Conservation (phyloP, 2,113 vertebrate genomes). For the Rhea pennata region DNA sequence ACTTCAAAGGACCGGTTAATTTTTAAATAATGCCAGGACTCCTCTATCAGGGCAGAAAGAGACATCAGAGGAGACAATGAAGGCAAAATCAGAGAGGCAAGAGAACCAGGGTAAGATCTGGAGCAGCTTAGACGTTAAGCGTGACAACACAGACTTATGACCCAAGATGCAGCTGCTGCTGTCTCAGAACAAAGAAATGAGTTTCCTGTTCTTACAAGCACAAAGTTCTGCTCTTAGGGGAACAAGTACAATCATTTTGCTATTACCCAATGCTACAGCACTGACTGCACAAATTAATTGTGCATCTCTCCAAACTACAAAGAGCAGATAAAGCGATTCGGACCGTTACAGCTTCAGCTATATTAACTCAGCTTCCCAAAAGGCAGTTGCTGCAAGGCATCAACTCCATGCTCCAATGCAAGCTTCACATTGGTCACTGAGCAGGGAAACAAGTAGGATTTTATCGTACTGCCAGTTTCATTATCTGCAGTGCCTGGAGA, state of each 20-base stretch:
- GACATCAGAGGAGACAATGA: not conserved
- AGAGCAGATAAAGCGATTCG: not conserved
- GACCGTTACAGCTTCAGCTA: not conserved
- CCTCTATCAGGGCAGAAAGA: not conserved
- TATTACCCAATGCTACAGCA: not conserved
- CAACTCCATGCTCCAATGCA: not conserved
- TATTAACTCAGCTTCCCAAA: not conserved
- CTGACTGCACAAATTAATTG: conserved; percentile 15
- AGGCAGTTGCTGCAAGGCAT: not conserved
- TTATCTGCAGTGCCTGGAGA: not conserved
- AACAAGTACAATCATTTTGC: conserved; percentile 14
- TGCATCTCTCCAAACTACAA: not conserved
- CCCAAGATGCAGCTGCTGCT: not conserved
- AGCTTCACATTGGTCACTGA: not conserved
- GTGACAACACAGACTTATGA: not conserved
- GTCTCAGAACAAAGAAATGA: conserved; percentile 43
- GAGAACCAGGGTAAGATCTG: not conserved
- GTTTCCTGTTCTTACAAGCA: conserved; percentile 3
- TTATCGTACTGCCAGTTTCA: not conserved
- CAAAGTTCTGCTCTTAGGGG: conserved; percentile 3
- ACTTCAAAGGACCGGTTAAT: not conserved
- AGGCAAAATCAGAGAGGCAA: not conserved
- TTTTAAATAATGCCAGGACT: not conserved
- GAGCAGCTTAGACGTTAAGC: not conserved
- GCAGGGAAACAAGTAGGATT: not conserved